phyloP scores from a whole-genome alignment of 2,113 vertebrate genomes.

The Dicrurus megarhynchus region DNA sequence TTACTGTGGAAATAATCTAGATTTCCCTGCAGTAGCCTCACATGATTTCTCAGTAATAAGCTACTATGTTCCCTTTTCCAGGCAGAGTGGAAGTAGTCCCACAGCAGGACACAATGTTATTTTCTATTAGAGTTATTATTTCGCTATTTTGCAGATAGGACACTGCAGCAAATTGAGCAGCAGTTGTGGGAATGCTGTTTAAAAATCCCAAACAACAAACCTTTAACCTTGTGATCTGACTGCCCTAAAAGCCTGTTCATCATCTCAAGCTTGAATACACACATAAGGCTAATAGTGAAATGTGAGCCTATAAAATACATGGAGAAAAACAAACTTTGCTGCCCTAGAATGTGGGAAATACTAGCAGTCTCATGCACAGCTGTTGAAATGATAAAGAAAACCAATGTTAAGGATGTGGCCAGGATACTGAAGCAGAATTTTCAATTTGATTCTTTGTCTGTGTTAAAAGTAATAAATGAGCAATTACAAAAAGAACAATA shows the following conservation, averaged over 20 bases:
- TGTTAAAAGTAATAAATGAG: neutral
- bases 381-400: neutral
- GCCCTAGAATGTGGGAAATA: neutral
- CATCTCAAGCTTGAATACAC: neutral
- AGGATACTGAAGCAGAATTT: neutral
- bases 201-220: neutral
- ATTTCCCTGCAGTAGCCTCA: neutral
- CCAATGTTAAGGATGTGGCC: neutral
- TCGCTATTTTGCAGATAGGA: neutral
- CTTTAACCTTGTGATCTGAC: neutral
- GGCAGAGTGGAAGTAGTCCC: neutral
- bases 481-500: neutral
- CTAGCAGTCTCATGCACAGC: neutral
- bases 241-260: neutral
- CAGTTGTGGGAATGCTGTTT: neutral
- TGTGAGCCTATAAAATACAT: neutral
- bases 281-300: neutral
- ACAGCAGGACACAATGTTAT: neutral
- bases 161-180: neutral
- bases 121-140: neutral
- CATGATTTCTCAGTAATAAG: neutral
- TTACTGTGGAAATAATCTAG: constrained; percentile 10
- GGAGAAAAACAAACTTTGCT: neutral
- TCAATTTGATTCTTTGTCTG: neutral
- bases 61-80: neutral